These are phyloP conservation scores for Pseudochirops cupreus DNA, from an alignment of 2,797 vertebrate species.

Conservation along the genomic window DNA sequence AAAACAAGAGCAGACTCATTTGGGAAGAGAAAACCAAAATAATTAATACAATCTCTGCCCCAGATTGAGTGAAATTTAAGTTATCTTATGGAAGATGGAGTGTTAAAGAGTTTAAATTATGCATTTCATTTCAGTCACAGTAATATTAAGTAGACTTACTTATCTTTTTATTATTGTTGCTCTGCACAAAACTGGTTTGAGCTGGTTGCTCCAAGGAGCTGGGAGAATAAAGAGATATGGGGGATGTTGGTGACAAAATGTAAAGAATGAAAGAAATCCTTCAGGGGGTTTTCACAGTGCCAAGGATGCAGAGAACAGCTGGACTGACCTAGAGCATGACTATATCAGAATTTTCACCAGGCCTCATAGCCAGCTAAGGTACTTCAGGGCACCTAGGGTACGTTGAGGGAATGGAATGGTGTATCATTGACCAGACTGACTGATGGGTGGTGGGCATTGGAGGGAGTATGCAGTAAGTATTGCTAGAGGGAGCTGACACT, in stretches of 20 bases:
- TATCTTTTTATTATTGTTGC: not conserved
- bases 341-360: not conserved
- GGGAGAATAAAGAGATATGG: not conserved
- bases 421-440: not conserved
- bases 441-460: not conserved
- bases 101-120: not conserved
- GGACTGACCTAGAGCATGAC: not conserved
- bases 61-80: constrained; percentile 1
- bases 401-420: not conserved
- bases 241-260: not conserved
- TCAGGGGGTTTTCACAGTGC: not conserved
- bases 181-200: not conserved
- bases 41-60: not conserved
- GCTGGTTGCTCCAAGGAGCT: not conserved
- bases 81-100: not conserved
- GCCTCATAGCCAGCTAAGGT: not conserved
- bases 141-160: not conserved
- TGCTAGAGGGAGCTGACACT: not conserved
- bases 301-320: not conserved
- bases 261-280: not conserved
- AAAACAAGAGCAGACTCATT: not conserved
- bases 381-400: not conserved
- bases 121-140: not conserved
- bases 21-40: not conserved
- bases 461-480: not conserved